phyloP scores from a whole-genome alignment of 2,797 vertebrate genomes.

The Helostoma temminkii region DNA sequence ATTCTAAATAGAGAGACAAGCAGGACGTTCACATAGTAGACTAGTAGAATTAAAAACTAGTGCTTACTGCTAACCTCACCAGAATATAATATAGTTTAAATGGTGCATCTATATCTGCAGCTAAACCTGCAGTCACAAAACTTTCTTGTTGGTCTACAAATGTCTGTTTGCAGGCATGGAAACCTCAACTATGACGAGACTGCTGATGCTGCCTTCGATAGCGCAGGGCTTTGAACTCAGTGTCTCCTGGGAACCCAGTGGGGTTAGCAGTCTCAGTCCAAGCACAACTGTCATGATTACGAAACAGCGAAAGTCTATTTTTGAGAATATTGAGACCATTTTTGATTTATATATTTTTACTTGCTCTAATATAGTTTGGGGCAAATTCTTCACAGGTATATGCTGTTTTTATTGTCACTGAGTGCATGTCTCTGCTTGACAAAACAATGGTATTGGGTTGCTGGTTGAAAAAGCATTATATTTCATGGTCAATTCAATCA shows the following conservation, averaged over 20 bases:
- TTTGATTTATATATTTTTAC: not conserved
- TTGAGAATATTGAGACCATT: fast-evolving
- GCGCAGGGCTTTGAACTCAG: constrained; percentile 24
- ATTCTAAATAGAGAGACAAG: not conserved
- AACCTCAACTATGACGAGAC: constrained; percentile 17
- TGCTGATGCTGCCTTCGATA: constrained; percentile 41
- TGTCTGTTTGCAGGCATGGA: constrained; percentile 29
- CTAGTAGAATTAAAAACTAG: not conserved
- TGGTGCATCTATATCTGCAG: not conserved
- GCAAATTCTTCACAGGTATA: not conserved
- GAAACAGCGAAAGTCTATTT: not conserved
- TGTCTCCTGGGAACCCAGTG: constrained; percentile 19
- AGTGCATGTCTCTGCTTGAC: constrained; percentile 2
- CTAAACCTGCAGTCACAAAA: not conserved
- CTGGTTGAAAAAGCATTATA: constrained; percentile 20
- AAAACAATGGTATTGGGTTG: not conserved
- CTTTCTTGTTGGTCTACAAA: constrained; percentile 10
- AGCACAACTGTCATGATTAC: not conserved
- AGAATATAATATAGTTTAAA: not conserved
- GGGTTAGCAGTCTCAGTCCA: constrained; percentile 1
- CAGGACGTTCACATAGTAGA: not conserved
- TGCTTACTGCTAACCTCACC: not conserved
- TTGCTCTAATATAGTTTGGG: not conserved
- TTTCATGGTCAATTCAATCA: constrained; percentile 32
- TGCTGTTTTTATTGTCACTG: not conserved